phyloP scores from a whole-genome alignment of 2,113 vertebrate genomes.

The cattle (Bos taurus) region DNA sequence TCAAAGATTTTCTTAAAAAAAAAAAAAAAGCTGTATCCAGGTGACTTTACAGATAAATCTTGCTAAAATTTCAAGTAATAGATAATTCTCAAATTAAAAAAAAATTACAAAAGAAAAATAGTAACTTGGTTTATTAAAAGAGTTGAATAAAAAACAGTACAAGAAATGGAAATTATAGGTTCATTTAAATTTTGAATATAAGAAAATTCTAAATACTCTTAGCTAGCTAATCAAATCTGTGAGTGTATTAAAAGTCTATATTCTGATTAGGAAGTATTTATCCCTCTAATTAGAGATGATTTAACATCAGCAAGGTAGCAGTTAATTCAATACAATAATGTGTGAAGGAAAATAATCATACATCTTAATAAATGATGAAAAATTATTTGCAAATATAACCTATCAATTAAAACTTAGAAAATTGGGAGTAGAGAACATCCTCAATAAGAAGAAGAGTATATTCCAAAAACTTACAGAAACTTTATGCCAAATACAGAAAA shows the following conservation, averaged over 20 bases:
- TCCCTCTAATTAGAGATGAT: not conserved
- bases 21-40: not conserved
- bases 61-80: not conserved
- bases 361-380: not conserved
- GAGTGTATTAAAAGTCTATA: not conserved
- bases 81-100: not conserved
- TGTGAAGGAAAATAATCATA: not conserved
- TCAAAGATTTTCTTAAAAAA: not conserved
- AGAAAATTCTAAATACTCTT: not conserved
- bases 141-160: not conserved
- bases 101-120: not conserved
- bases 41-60: not conserved
- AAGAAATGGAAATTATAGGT: not conserved
- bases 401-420: not conserved
- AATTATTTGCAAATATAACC: not conserved
- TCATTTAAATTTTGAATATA: not conserved
- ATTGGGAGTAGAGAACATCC: not conserved
- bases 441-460: not conserved
- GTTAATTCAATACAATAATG: not conserved
- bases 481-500: not conserved
- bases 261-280: not conserved
- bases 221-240: not conserved
- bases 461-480: not conserved
- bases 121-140: not conserved
- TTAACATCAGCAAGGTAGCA: not conserved